phyloP scores from a whole-genome alignment of 2,797 vertebrate species.

The Hipposideros larvatus region DNA sequence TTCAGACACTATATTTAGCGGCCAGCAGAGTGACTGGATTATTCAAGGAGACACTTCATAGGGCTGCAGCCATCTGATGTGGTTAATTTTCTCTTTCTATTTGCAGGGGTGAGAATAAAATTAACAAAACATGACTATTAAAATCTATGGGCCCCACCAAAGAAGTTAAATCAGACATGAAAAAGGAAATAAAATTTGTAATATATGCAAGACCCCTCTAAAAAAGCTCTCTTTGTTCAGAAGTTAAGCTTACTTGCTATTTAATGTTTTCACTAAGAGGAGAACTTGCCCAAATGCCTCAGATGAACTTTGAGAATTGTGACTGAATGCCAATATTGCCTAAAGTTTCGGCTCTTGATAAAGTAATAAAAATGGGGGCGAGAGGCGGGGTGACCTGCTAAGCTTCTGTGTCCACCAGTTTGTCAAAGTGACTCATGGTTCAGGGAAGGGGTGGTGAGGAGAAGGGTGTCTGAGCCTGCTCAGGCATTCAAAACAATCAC shows the following conservation, averaged over 20 bases:
- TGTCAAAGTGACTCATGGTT: background rate
- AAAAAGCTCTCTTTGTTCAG: background rate
- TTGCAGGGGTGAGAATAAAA: background rate
- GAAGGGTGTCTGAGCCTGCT: background rate
- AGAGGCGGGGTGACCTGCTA: background rate
- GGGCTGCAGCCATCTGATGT: background rate
- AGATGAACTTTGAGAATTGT: background rate
- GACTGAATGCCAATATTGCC: background rate
- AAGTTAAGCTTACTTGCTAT: conserved; percentile 15
- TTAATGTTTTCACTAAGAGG: conserved; percentile 12
- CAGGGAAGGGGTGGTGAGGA: background rate
- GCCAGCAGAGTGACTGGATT: background rate
- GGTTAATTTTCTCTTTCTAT: conserved; percentile 10
- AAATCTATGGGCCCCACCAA: background rate
- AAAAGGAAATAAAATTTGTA: background rate
- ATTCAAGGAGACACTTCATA: background rate
- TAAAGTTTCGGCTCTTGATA: background rate
- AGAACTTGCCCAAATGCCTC: background rate
- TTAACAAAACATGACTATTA: conserved; percentile 7
- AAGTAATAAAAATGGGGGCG: background rate
- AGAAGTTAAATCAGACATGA: background rate
- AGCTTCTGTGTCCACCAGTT: background rate
- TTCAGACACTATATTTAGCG: background rate
- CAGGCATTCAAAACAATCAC: background rate
- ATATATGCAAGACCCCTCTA: background rate